Base-by-base conservation (phyloP, 2,888 invertebrate species). In the Pristionchus entomophagus region DNA sequence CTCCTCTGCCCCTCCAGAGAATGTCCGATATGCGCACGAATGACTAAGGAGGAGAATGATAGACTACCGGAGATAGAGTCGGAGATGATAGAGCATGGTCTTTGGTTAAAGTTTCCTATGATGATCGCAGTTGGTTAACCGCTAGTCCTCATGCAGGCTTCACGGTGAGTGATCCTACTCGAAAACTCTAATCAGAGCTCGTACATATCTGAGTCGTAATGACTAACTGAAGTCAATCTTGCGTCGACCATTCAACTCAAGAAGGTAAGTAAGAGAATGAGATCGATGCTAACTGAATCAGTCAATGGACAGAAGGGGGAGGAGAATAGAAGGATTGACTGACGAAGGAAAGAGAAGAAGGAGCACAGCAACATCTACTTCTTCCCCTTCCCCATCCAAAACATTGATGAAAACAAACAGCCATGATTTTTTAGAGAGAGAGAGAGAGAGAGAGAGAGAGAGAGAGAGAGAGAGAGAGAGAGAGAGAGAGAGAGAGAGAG, bases 251-350 rank as follows among this genome's bases (percentile, higher is more conserved):
- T n/a, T n/a, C n/a, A n/a, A n/a, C n/a, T n/a, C n/a, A n/a, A n/a
- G n/a, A n/a, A n/a, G n/a, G n/a, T n/a, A n/a, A 69, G 17, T 38
- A 32, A 22, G 10, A 10, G 38, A 35, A 38, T 38, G 65, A 69
- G 65, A 73, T 73, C 73, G 73, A 73, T 73, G 73, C n/a, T 73
- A 73, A 73, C 45, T 17, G 2, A 73, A 73, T 73, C 73, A 45
- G 41, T 22, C n/a, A n/a, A 8, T 41, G 26, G 65, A 69, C 22
- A 41, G 38, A n/a, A 17, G 38, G 41, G 73, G 26, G 41, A 38
- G 65, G 10, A 45, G 32, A n/a, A 26, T 0, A 41, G 73, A 73
- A 38, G 65, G 73, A 56, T 22, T 17, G n/a, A 65, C 35, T 41
- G 41, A 73, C 41, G 73, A 32, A 73, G 26, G 41, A 32, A 73